Conservation (phyloP, 1,140 invertebrate genomes). For the Drosophila punjabiensis region DNA sequence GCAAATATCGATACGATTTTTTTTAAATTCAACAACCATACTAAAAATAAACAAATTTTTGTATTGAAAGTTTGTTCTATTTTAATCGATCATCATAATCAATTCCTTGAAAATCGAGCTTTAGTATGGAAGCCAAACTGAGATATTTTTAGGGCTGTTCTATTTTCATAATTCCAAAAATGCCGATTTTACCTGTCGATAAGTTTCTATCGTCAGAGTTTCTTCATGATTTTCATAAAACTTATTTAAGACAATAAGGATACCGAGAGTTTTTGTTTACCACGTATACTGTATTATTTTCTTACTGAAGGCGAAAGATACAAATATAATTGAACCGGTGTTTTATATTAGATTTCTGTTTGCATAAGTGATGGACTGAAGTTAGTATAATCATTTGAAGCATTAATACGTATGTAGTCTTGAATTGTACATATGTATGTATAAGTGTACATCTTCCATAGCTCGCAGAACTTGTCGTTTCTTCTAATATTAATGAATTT, state of each 20-base stretch:
- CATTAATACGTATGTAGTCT: neutral
- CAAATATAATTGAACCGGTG: neutral
- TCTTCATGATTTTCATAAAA: slow-evolving; percentile 3
- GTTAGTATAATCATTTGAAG: slow-evolving; percentile 5
- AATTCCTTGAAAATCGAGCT: too few species aligned
- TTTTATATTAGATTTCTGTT: neutral
- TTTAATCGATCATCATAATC: too few species aligned
- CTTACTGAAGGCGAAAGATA: neutral
- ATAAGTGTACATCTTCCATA: neutral
- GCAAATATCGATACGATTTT: too few species aligned
- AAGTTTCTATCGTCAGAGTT: neutral
- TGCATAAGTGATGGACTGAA: neutral
- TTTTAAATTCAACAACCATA: too few species aligned
- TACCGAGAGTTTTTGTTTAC: slow-evolving; percentile 3
- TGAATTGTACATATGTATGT: neutral
- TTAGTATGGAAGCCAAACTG: too few species aligned
- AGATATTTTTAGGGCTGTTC: neutral
- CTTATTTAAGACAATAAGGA: slow-evolving; percentile 1
- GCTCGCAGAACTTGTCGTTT: neutral
- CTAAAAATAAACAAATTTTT: too few species aligned
- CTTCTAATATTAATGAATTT: neutral
- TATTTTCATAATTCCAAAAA: neutral
- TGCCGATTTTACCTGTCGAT: neutral
- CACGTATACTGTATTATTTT: neutral
- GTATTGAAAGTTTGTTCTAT: too few species aligned